Evolutionary conservation across 2,888 invertebrate genomes (phyloP).

Genomic region (Ectemnius lituratus): DNA sequence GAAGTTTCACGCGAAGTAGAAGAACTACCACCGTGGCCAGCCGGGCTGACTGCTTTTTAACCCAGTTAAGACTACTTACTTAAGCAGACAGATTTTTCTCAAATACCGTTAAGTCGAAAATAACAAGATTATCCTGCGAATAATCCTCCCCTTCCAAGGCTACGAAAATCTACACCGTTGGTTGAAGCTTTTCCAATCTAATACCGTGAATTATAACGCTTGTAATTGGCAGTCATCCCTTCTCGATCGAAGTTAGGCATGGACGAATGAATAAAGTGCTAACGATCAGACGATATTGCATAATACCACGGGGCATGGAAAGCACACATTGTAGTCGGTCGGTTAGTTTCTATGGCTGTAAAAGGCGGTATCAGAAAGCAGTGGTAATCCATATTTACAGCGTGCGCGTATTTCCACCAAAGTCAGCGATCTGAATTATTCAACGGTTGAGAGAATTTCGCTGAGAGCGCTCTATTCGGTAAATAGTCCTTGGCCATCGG

Average conservation of each 20-base stretch:
- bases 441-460: background rate
- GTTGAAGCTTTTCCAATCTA: background rate
- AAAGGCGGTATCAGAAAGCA: background rate
- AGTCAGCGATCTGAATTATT: conserved; percentile 4
- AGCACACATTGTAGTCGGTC: background rate
- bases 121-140: background rate
- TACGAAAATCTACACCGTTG: background rate
- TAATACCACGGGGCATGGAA: background rate
- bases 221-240: background rate
- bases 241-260: background rate
- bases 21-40: background rate
- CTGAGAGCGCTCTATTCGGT: background rate
- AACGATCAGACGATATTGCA: background rate
- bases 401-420: background rate
- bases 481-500: conserved; percentile 1
- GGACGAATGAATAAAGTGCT: background rate
- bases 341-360: background rate
- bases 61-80: background rate
- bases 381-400: conserved; percentile 4
- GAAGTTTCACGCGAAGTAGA: background rate
- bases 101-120: conserved; percentile 4
- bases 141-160: background rate
- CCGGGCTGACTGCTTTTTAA: background rate
- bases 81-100: background rate
- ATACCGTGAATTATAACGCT: background rate